Evolutionary conservation across 2,113 vertebrate genomes (phyloP).

Genomic region (Scartelaos histophorus): DNA sequence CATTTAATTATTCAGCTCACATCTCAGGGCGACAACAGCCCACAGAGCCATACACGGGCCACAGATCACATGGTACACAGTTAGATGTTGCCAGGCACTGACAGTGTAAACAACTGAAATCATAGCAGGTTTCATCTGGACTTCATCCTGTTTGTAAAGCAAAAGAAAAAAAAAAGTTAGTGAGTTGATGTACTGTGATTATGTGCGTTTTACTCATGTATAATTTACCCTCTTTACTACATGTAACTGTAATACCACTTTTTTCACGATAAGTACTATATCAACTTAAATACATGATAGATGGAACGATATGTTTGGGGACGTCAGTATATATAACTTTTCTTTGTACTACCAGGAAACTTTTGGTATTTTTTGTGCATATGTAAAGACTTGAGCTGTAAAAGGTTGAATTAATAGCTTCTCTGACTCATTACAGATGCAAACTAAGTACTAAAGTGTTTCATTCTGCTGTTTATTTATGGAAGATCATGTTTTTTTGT

Average conservation of each 20-base stretch:
- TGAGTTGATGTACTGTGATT: neutral
- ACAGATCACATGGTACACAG: conserved; percentile 47
- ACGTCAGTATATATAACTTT: no score
- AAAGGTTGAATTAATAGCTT: no score
- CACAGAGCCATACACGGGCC: conserved; percentile 38
- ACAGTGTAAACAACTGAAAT: neutral
- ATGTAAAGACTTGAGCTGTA: no score
- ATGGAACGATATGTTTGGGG: no score
- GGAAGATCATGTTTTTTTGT: no score
- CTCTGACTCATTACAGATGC: no score
- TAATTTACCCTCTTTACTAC: conserved; percentile 4
- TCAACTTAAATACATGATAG: no score
- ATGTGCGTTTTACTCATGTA: neutral
- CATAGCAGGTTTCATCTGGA: neutral
- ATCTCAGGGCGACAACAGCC: conserved; percentile 62
- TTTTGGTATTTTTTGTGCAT: no score
- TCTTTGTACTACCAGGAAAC: no score
- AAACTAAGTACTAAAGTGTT: no score
- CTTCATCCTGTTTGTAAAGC: neutral
- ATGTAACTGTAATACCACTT: conserved; percentile 4
- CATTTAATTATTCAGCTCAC: conserved; percentile 77
- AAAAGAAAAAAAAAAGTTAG: neutral
- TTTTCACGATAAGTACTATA: no score
- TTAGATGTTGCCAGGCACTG: conserved; percentile 11
- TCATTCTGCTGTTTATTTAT: no score